Conservation (phyloP, 2,113 vertebrate species). For the Pheucticus melanocephalus region DNA sequence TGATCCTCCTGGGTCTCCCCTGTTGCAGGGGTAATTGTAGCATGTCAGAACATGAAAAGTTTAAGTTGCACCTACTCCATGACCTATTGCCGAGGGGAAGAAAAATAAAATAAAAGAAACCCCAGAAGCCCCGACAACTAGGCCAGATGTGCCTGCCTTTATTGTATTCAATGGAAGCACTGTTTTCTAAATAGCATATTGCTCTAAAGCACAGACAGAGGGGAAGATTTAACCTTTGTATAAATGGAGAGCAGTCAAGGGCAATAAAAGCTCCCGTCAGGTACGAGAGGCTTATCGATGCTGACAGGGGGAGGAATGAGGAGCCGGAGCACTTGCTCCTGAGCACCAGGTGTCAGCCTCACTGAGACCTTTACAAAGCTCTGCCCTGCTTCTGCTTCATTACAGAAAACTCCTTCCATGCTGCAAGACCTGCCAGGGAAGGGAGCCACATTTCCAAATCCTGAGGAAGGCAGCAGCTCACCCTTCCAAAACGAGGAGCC, state of each 20-base stretch:
- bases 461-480: background rate
- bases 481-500: background rate
- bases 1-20: background rate
- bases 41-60: background rate
- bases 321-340: constrained; percentile 4
- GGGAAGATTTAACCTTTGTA: constrained; percentile 50
- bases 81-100: background rate
- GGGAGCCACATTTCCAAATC: background rate
- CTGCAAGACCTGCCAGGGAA: background rate
- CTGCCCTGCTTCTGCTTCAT: background rate
- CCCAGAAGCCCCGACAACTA: background rate
- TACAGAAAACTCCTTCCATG: background rate
- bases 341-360: constrained; percentile 17
- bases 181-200: constrained; percentile 39
- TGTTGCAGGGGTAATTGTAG: background rate
- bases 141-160: background rate
- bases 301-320: constrained; percentile 46
- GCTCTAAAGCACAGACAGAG: constrained; percentile 5
- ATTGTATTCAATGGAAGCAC: background rate
- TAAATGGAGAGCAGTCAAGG: constrained; percentile 57
- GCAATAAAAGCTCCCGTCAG: constrained; percentile 50
- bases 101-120: background rate
- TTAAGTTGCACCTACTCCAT: background rate
- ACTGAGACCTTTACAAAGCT: background rate
- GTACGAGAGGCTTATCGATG: constrained; percentile 27